Conservation (phyloP, 2,113 vertebrate genomes). For the Hemibagrus wyckioides region DNA sequence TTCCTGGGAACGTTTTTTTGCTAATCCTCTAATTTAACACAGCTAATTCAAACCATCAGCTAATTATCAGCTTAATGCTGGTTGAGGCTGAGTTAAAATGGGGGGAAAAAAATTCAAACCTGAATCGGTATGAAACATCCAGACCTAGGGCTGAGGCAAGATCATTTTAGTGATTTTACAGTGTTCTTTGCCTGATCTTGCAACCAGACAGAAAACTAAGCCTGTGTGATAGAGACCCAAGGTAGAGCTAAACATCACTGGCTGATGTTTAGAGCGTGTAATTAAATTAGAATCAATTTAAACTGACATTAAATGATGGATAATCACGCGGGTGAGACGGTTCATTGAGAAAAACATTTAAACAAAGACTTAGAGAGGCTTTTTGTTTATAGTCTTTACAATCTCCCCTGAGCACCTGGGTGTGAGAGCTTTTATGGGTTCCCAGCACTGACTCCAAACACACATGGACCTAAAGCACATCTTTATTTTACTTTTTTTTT, state of each 20-base stretch:
- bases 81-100: not conserved
- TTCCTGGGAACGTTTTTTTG: not conserved
- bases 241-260: not conserved
- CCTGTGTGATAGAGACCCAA: not conserved
- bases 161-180: not conserved
- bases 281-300: conserved; percentile 43
- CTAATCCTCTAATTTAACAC: not conserved
- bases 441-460: conserved; percentile 57
- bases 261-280: conserved; percentile 23
- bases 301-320: conserved; percentile 25
- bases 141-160: not conserved
- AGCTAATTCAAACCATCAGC: not conserved
- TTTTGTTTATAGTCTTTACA: conserved; percentile 58
- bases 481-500: conserved; percentile 62
- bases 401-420: conserved; percentile 62
- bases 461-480: conserved; percentile 49
- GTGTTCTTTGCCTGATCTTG: conserved; percentile 8
- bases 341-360: conserved; percentile 51
- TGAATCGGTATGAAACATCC: not conserved
- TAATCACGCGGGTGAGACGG: conserved; percentile 15
- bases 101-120: not conserved
- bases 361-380: conserved; percentile 50
- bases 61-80: not conserved
- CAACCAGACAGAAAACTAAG: conserved; percentile 10
- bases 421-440: conserved; percentile 54